Conservation (phyloP, 2,888 invertebrate species). For the Pyrocoelia pectoralis region DNA sequence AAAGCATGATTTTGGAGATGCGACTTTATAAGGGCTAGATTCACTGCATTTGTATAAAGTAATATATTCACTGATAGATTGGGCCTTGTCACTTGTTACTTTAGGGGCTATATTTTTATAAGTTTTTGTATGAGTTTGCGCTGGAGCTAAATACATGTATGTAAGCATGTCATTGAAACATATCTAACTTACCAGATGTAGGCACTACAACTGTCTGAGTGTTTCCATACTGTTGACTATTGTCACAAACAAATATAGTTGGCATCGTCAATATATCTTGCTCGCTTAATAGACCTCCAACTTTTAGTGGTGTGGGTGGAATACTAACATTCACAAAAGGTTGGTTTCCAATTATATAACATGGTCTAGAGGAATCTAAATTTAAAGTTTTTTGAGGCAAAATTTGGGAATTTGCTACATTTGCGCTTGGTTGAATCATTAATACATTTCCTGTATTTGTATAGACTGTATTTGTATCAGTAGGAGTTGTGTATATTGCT, state of each 20-base stretch:
- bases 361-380: conserved; percentile 32
- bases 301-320: conserved; percentile 32
- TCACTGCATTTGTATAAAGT: conserved; percentile 37
- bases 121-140: conserved; percentile 2
- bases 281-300: conserved; percentile 40
- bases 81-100: conserved; percentile 13
- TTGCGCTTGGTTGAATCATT: conserved; percentile 38
- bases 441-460: conserved; percentile 39
- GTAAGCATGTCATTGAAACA: neutral
- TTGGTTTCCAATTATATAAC: conserved; percentile 38
- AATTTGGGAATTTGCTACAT: conserved; percentile 22
- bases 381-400: conserved; percentile 15
- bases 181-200: conserved; percentile 17
- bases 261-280: conserved; percentile 55
- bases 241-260: conserved; percentile 48
- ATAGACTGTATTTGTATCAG: conserved; percentile 35
- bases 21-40: neutral
- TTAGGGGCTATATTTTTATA: conserved; percentile 19
- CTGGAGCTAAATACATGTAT: conserved; percentile 10
- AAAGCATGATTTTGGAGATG: neutral
- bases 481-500: conserved; percentile 11
- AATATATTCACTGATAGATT: conserved; percentile 37
- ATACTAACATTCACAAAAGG: conserved; percentile 36
- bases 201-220: conserved; percentile 13
- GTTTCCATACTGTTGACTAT: conserved; percentile 17